Evolutionary conservation across 1,140 invertebrate species (phyloP), one percentile per base, ranked within the genome.

Genomic region (Melitaea cinxia): DNA sequence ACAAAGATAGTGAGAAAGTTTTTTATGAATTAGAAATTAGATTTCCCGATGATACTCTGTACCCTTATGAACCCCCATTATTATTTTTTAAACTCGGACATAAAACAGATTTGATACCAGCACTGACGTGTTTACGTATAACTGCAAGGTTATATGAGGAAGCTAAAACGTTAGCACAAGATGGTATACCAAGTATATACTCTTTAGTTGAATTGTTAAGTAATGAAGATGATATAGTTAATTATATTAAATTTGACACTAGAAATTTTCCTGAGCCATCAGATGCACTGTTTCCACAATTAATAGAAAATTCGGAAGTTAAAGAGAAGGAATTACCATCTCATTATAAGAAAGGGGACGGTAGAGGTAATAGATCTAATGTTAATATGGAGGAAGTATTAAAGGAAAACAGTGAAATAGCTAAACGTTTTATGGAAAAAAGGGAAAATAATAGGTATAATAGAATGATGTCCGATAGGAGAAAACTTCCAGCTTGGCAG

Each of bases 31-130:
- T 96, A 75, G 95, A 96, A 92, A 92, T 96, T 77, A 91, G 95
- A 73, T 96, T 96, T 91, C 92, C 94, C 4, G 88, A 93, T 65
- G 92, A 93, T 82, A 93, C 92, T 54, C 92, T 92, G 69, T 96
- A 96, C 85, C 95, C 95, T 0, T 94, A 93, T 78, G 93, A 96
- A 89, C 89, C 94, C 1, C 95, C 95, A 5, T 92, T 93, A 72
- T 85, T 96, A 75, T 94, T 94, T 83, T 82, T 95, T 74, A 94
- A 94, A 92, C 92, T 93, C 35, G 88, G 86, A 53, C 91, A 85
- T 23, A 85, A 83, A 50, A 83, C 73, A 17, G 85, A 88, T 79
- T 72, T 92, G 33, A 93, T 94, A 76, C 94, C 95, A 21, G 89
- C 92, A 33, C 81, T 93, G 62, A 90, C 93, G 12, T 93, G 93